These are phyloP conservation scores for Mayetiola destructor DNA, from an alignment of 2,888 invertebrate genomes.

Conservation along the genomic window DNA sequence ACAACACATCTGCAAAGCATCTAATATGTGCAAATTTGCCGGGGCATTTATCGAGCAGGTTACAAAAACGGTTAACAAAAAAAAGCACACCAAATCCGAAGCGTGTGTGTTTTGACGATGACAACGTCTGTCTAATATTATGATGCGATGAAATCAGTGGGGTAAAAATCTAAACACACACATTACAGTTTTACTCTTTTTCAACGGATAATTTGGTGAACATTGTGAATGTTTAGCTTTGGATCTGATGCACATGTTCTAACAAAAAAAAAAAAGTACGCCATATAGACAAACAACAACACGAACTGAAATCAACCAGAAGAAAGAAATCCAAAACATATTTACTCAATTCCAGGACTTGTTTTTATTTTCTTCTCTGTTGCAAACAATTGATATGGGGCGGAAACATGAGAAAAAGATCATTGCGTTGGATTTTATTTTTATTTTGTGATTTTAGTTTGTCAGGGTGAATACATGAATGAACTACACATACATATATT, in stretches of 20 bases:
- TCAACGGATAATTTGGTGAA: constrained; percentile 10
- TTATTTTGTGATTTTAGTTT: too few species aligned
- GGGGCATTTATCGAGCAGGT: constrained; percentile 1
- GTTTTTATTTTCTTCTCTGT: too few species aligned
- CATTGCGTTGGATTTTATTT: neutral
- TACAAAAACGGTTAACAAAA: neutral
- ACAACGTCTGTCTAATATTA: too few species aligned
- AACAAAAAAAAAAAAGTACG: too few species aligned
- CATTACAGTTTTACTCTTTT: too few species aligned
- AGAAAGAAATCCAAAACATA: neutral
- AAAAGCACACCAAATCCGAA: neutral
- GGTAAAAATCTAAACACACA: constrained; percentile 11
- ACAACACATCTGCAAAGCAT: neutral
- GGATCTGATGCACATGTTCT: too few species aligned
- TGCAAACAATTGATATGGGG: neutral
- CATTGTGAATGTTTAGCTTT: too few species aligned
- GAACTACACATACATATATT: too few species aligned
- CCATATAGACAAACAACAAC: neutral
- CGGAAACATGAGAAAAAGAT: neutral
- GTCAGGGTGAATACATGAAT: too few species aligned
- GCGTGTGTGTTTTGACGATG: too few species aligned
- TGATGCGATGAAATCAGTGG: neutral
- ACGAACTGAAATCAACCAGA: neutral
- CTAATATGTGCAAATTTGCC: constrained; percentile 6
- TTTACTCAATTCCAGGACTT: neutral